These are phyloP conservation scores for Tuberolachnus salignus DNA, from an alignment of 2,888 invertebrate genomes.

Conservation along the genomic window DNA sequence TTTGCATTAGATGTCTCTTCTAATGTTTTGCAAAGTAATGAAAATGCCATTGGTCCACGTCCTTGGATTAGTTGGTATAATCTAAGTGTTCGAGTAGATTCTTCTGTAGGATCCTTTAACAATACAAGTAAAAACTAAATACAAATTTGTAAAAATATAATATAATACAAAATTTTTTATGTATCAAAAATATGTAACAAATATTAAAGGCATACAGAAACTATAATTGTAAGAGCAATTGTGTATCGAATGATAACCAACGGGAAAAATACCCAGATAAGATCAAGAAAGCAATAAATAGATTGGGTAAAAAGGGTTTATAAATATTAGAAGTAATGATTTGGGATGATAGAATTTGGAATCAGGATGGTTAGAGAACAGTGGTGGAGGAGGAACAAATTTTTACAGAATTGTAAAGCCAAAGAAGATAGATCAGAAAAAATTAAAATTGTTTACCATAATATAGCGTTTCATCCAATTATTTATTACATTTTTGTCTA, in stretches of 20 bases:
- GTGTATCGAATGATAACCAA: too few relatives aligned
- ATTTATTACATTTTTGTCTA: constrained; percentile 28
- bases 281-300: too few relatives aligned
- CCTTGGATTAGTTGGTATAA: constrained; percentile 51
- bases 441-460: constrained; percentile 23
- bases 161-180: not conserved
- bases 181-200: too few relatives aligned
- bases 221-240: too few relatives aligned
- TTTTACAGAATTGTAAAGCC: not conserved
- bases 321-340: too few relatives aligned
- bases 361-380: too few relatives aligned
- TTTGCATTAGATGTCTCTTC: constrained; percentile 40
- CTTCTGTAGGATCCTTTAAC: not conserved
- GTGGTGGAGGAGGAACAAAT: too few relatives aligned
- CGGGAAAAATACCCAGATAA: too few relatives aligned
- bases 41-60: constrained; percentile 54
- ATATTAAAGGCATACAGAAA: too few relatives aligned
- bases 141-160: not conserved
- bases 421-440: not conserved
- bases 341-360: too few relatives aligned
- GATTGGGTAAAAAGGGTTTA: too few relatives aligned
- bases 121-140: not conserved
- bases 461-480: constrained; percentile 42
- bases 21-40: constrained; percentile 6
- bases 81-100: not conserved